A percentile compares a stretch with the other conserved stretches of the same genome.
Conservation (phyloP, 2,888 invertebrate species). For the Carcina quercana region DNA sequence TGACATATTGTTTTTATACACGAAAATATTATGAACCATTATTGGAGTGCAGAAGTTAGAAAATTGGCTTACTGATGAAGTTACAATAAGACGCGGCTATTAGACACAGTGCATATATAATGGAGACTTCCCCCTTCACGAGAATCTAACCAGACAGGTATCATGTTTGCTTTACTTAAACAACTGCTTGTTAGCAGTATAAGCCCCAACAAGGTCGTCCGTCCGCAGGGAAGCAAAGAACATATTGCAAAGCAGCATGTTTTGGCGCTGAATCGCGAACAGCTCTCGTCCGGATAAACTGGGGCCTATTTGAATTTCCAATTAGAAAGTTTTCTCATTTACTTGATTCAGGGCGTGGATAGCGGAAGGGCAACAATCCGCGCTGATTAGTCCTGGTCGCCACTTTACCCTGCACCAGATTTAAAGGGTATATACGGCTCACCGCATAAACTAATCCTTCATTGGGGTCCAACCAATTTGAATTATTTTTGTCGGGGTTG, state of each 20-base stretch:
- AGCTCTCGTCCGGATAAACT: slow-evolving; percentile 63
- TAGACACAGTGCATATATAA: no score
- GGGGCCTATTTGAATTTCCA: slow-evolving; percentile 71
- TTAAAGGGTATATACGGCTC: slow-evolving; percentile 55
- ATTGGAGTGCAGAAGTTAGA: no score
- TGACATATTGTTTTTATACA: no score
- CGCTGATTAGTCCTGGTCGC: slow-evolving; percentile 64
- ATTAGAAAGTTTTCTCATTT: slow-evolving; percentile 75
- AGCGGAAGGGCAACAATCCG: slow-evolving; percentile 68
- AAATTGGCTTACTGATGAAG: no score
- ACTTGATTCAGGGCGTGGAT: slow-evolving; percentile 68
- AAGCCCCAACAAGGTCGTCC: slow-evolving; percentile 18
- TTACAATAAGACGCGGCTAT: no score
- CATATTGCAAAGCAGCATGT: slow-evolving; percentile 38
- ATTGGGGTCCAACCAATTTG: slow-evolving; percentile 42
- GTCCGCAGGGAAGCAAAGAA: slow-evolving; percentile 41
- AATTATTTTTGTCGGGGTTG: slow-evolving; percentile 36
- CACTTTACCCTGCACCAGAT: slow-evolving; percentile 55
- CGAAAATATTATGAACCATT: no score
- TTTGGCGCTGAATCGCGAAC: slow-evolving; percentile 54
- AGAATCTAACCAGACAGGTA: no score
- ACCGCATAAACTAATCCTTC: slow-evolving; percentile 60
- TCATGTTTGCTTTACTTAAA: no score
- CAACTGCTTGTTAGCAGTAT: no score
- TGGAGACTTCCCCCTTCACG: no score